phyloP scores from a whole-genome alignment of 1,140 invertebrate genomes.

The Drosophila azteca region DNA sequence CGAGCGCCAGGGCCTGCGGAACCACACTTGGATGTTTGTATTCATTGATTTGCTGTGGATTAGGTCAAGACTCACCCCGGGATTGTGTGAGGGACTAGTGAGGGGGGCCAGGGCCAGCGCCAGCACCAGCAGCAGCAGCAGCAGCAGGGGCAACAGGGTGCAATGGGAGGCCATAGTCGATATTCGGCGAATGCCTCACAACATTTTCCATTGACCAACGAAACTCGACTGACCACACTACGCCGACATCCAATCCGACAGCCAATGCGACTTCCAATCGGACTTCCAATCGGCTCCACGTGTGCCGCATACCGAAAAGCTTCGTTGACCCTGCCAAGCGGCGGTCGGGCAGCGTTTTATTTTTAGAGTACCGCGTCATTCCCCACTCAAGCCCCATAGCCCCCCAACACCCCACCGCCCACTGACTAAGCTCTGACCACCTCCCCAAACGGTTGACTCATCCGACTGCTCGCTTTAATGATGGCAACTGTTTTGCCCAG shows the following conservation, averaged over 20 bases:
- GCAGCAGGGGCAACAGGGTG: conserved; percentile 17
- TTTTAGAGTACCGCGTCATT: conserved; percentile 60
- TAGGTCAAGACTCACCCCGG: conserved; percentile 21
- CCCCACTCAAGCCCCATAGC: conserved; percentile 3
- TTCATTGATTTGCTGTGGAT: background rate
- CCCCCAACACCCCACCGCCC: conserved; percentile 8
- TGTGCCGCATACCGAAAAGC: conserved; percentile 60
- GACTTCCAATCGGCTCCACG: conserved; percentile 45
- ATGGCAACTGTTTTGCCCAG: conserved; percentile 36
- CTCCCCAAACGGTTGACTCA: conserved; percentile 49
- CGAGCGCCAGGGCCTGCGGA: conserved; percentile 37
- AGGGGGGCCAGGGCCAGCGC: too few relatives aligned
- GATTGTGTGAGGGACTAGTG: conserved; percentile 6
- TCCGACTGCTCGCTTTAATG: conserved; percentile 36
- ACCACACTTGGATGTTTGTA: background rate
- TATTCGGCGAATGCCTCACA: conserved; percentile 38
- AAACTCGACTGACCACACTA: conserved; percentile 50
- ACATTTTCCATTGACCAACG: conserved; percentile 69
- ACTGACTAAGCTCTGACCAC: conserved; percentile 6
- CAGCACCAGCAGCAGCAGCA: too few relatives aligned
- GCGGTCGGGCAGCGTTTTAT: conserved; percentile 38
- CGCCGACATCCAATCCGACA: conserved; percentile 22
- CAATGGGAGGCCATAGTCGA: conserved; percentile 22
- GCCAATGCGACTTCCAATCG: conserved; percentile 26
- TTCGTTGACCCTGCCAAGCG: conserved; percentile 42